phyloP scores from a whole-genome alignment of 2,113 vertebrate species.

The Excalfactoria chinensis region DNA sequence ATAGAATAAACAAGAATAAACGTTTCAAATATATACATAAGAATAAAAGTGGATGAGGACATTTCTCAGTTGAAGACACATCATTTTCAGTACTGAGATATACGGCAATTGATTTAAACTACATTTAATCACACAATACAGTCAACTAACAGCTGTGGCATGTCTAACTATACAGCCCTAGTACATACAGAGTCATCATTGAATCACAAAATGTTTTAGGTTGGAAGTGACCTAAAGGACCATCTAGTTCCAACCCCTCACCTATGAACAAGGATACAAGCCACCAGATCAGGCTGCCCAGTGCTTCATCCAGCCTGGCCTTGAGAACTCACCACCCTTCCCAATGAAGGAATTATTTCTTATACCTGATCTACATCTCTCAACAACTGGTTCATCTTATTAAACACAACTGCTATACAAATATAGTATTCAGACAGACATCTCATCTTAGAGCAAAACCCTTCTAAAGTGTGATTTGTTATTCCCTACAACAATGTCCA shows the following conservation, averaged over 20 bases:
- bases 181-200: no score
- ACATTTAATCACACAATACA: background rate
- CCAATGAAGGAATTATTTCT: no score
- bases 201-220: no score
- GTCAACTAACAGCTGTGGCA: background rate
- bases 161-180: background rate
- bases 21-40: no score
- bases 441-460: background rate
- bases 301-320: no score
- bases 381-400: background rate
- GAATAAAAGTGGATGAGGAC: background rate
- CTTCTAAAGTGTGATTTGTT: background rate
- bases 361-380: background rate
- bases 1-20: background rate
- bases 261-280: no score
- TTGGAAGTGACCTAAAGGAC: no score
- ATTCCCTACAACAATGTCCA: background rate
- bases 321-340: no score
- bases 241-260: no score
- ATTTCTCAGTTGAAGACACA: background rate
- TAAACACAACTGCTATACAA: background rate
- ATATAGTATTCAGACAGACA: background rate
- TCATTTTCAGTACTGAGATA: background rate
- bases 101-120: background rate
- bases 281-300: no score